Conservation (phyloP, 2,888 invertebrate species). For the Agrotis puta region DNA sequence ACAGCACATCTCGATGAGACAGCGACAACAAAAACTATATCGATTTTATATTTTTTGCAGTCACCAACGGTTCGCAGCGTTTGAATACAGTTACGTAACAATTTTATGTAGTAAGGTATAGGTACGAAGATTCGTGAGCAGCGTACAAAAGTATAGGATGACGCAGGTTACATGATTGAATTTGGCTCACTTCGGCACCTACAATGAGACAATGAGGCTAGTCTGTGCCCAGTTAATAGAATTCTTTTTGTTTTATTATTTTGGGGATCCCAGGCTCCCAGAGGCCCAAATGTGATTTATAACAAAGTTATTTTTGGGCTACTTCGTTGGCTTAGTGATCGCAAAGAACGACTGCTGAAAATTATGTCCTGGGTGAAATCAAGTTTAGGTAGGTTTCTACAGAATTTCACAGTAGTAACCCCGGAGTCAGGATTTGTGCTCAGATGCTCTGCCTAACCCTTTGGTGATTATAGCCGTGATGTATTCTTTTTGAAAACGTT, state of each 20-base stretch:
- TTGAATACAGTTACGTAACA: slow-evolving; percentile 59
- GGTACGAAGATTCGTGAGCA: slow-evolving; percentile 40
- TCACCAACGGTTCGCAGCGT: slow-evolving; percentile 49
- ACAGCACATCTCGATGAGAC: slow-evolving; percentile 59
- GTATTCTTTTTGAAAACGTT: no score
- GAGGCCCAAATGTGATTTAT: slow-evolving; percentile 17
- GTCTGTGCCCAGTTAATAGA: slow-evolving; percentile 34
- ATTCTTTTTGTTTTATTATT: slow-evolving; percentile 28
- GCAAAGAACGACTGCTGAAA: no score
- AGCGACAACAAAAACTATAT: slow-evolving; percentile 62
- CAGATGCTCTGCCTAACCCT: no score
- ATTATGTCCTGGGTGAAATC: no score
- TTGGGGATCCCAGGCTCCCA: slow-evolving; percentile 1
- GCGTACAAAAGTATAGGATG: slow-evolving; percentile 45
- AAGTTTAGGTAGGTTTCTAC: no score
- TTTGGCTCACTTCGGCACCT: slow-evolving; percentile 41
- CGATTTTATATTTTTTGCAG: slow-evolving; percentile 63
- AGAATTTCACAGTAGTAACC: no score
- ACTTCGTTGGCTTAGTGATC: no score
- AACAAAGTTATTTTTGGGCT: slow-evolving; percentile 10
- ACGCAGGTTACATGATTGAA: slow-evolving; percentile 54
- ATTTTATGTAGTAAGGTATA: slow-evolving; percentile 26
- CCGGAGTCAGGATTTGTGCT: no score
- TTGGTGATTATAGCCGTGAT: no score
- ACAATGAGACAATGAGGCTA: slow-evolving; percentile 42